Percentiles rank a stretch among this genome's conserved stretches.
These are phyloP conservation scores for Tridacna gigas DNA, from an alignment of 2,888 invertebrate species.

Conservation along the genomic window DNA sequence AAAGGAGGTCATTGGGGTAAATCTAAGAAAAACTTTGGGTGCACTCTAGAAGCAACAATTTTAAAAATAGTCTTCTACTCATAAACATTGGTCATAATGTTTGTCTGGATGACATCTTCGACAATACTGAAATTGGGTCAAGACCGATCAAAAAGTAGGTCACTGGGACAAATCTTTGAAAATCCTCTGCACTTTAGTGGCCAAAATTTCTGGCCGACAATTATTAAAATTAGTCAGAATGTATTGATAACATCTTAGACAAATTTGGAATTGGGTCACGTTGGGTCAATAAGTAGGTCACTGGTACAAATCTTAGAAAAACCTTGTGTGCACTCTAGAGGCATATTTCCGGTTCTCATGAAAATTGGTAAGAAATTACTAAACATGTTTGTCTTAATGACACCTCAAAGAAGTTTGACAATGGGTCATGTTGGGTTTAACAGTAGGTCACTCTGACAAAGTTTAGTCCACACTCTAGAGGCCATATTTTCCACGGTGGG, in stretches of 20 bases:
- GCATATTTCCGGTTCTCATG: background rate
- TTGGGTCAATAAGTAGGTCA: background rate
- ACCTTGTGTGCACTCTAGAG: background rate
- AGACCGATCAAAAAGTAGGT: too few relatives aligned
- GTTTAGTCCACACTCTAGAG: background rate
- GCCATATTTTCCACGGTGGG: background rate
- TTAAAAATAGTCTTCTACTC: too few relatives aligned
- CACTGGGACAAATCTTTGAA: too few relatives aligned
- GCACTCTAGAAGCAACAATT: too few relatives aligned
- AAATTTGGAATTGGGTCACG: background rate
- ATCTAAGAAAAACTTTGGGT: too few relatives aligned
- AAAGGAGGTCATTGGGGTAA: too few relatives aligned
- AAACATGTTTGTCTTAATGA: background rate
- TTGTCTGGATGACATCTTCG: too few relatives aligned
- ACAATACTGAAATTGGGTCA: too few relatives aligned
- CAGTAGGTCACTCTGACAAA: background rate
- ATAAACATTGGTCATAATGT: too few relatives aligned
- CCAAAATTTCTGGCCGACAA: background rate
- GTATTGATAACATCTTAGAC: background rate
- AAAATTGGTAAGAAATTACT: background rate
- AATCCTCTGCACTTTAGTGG: background rate
- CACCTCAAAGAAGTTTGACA: background rate
- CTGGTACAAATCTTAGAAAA: background rate
- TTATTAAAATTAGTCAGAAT: background rate
- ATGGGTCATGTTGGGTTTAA: background rate